These are phyloP conservation scores for Heliconius nattereri DNA, from an alignment of 1,140 invertebrate species.

Conservation along the genomic window DNA sequence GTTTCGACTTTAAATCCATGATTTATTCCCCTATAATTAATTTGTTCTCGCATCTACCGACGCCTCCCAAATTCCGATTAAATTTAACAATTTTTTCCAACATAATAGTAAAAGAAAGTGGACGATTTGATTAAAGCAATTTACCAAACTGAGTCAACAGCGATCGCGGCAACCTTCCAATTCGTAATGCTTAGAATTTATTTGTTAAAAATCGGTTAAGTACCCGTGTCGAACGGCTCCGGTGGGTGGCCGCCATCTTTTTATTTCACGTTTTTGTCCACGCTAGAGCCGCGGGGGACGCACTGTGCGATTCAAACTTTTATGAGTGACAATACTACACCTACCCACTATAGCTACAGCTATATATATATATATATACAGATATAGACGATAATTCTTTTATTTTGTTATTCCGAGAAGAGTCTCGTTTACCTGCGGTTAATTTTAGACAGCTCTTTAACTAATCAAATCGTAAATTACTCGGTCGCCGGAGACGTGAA, in stretches of 20 bases:
- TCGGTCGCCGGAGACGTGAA: constrained; percentile 54
- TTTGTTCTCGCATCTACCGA: not conserved
- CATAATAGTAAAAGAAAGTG: not conserved
- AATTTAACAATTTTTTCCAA: not conserved
- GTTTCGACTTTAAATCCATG: constrained; percentile 40
- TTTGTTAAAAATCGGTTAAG: constrained; percentile 82
- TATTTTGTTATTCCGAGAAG: constrained; percentile 65
- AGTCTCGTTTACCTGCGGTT: constrained; percentile 69
- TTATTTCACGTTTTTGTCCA: constrained; percentile 76
- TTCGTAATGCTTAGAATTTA: constrained; percentile 82
- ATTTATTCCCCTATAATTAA: constrained; percentile 19
- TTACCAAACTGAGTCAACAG: constrained; percentile 58
- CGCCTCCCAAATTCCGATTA: not conserved
- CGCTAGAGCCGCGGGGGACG: constrained; percentile 68
- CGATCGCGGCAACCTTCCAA: constrained; percentile 52
- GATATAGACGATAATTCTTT: constrained; percentile 47
- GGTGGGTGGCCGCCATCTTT: constrained; percentile 79
- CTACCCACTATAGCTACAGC: not conserved
- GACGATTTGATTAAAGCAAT: constrained; percentile 48
- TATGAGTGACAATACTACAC: constrained; percentile 71
- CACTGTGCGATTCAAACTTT: constrained; percentile 71
- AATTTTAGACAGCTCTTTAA: constrained; percentile 67
- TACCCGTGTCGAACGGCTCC: constrained; percentile 79
- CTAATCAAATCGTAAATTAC: constrained; percentile 77
- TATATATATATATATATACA: constrained; percentile 42